Evolutionary conservation across 2,888 invertebrate species (phyloP).

Genomic region (Drosophila pseudotalamancana): DNA sequence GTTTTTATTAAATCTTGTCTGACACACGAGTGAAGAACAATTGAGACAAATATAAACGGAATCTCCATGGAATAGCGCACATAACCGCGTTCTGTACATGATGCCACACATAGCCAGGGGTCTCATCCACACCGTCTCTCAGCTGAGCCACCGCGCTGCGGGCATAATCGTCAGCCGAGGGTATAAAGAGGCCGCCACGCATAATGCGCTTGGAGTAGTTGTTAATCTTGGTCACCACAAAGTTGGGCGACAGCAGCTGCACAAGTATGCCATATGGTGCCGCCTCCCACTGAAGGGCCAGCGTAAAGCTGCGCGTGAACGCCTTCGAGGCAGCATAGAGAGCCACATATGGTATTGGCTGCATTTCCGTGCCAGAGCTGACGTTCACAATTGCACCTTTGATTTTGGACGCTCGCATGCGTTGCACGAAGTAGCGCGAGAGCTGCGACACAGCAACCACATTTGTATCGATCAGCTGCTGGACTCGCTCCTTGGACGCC

Average conservation of each 20-base stretch:
- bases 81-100: slow-evolving; percentile 88
- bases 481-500: slow-evolving; percentile 88
- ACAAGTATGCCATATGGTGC: slow-evolving; percentile 89
- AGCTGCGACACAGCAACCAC: slow-evolving; percentile 93
- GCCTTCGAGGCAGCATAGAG: slow-evolving; percentile 95
- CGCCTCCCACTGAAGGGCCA: slow-evolving; percentile 92
- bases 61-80: slow-evolving; percentile 36
- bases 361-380: slow-evolving; percentile 93
- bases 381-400: slow-evolving; percentile 94
- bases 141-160: slow-evolving; percentile 91
- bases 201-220: slow-evolving; percentile 89
- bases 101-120: slow-evolving; percentile 95
- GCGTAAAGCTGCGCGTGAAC: slow-evolving; percentile 90
- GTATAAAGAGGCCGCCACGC: slow-evolving; percentile 87
- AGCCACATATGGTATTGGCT: slow-evolving; percentile 93
- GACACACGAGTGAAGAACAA: slow-evolving; percentile 18
- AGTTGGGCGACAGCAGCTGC: slow-evolving; percentile 92
- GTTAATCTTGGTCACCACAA: slow-evolving; percentile 96
- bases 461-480: slow-evolving; percentile 94
- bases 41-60: slow-evolving; percentile 32
- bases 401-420: slow-evolving; percentile 88
- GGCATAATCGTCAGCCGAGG: slow-evolving; percentile 88
- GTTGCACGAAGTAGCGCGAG: slow-evolving; percentile 90
- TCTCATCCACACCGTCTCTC: slow-evolving; percentile 91
- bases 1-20: slow-evolving; percentile 14